These are phyloP conservation scores for Paratrypauchen microcephalus DNA, from an alignment of 2,797 vertebrate species.

Conservation along the genomic window DNA sequence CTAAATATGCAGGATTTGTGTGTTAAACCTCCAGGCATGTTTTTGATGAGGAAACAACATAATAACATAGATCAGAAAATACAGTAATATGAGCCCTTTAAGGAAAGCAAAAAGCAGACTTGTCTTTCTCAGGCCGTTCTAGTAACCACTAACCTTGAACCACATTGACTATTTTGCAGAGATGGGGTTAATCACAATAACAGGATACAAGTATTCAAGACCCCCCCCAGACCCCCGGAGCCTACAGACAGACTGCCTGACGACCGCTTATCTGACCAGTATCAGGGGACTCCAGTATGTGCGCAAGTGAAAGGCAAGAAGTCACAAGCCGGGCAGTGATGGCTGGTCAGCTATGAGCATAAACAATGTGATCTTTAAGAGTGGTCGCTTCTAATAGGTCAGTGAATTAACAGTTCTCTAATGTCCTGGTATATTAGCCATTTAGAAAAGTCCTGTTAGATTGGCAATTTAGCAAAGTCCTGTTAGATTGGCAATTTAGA, in stretches of 20 bases:
- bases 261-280: constrained; percentile 61
- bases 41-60: too few relatives aligned
- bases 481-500: too few relatives aligned
- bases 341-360: constrained; percentile 47
- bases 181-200: constrained; percentile 16
- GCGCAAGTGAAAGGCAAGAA: constrained; percentile 35
- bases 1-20: too few relatives aligned
- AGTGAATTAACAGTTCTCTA: neutral
- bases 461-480: too few relatives aligned
- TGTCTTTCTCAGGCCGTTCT: neutral
- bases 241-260: constrained; percentile 51
- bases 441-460: neutral
- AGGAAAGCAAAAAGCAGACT: neutral
- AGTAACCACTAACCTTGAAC: neutral
- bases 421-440: too few relatives aligned
- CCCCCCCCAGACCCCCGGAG: constrained; percentile 20
- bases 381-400: constrained; percentile 5
- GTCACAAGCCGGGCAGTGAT: constrained; percentile 29
- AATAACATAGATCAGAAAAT: too few relatives aligned
- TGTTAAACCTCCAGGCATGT: too few relatives aligned
- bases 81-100: too few relatives aligned
- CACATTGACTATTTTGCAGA: neutral
- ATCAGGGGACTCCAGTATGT: constrained; percentile 58
- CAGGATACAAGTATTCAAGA: constrained; percentile 25
- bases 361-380: constrained; percentile 39